Percentiles rank a stretch among this genome's conserved stretches.
These are phyloP conservation scores for Psophia crepitans DNA, from an alignment of 2,113 vertebrate genomes.

Conservation along the genomic window DNA sequence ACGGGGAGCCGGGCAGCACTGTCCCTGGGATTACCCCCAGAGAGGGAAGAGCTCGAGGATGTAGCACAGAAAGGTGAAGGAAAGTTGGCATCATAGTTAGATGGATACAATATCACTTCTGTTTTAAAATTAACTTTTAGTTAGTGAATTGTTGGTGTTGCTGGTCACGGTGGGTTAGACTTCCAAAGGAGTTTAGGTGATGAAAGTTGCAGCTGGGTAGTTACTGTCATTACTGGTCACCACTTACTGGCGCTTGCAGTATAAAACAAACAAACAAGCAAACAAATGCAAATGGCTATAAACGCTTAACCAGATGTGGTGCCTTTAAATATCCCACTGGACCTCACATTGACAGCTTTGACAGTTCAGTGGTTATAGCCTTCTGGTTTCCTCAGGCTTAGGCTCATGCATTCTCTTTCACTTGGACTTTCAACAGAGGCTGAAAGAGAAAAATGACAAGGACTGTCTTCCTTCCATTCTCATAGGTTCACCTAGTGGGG, in stretches of 20 bases:
- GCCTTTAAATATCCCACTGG: neutral
- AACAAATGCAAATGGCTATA: neutral
- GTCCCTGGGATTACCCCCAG: neutral
- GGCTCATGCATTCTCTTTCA: neutral
- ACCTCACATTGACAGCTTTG: neutral
- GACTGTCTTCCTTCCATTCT: neutral
- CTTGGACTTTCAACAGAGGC: neutral
- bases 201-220: neutral
- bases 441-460: neutral
- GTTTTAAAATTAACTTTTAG: neutral
- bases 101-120: neutral
- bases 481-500: neutral
- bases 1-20: accelerated
- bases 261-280: neutral
- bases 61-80: neutral
- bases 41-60: neutral
- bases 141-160: neutral
- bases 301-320: neutral
- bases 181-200: neutral
- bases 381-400: neutral
- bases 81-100: neutral
- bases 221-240: neutral
- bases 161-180: neutral
- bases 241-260: neutral
- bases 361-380: neutral